These are phyloP conservation scores for Euspilapteryx auroguttella DNA, from an alignment of 2,888 invertebrate species.

Conservation along the genomic window DNA sequence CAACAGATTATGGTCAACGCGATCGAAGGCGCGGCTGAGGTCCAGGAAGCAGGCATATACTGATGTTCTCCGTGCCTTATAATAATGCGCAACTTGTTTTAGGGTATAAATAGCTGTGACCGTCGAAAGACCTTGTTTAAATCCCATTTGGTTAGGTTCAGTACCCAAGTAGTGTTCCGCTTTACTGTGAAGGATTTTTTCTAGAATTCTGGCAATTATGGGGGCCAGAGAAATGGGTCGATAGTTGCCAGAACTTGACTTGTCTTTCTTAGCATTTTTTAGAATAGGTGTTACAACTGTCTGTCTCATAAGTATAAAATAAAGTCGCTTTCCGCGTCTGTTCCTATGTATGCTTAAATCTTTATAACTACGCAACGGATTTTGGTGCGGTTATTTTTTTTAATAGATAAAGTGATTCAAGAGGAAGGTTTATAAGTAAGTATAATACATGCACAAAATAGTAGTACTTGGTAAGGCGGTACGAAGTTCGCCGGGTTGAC, in stretches of 20 bases:
- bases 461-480: too few species aligned
- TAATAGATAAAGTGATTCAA: too few species aligned
- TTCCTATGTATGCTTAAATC: too few species aligned
- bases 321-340: too few species aligned
- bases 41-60: conserved; percentile 1
- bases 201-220: not conserved
- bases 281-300: not conserved
- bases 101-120: not conserved
- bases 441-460: too few species aligned
- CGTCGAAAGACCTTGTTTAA: not conserved
- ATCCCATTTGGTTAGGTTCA: not conserved
- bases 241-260: not conserved
- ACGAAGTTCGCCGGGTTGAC: too few species aligned
- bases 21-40: not conserved
- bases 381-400: too few species aligned
- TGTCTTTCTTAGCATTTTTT: not conserved
- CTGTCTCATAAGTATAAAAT: too few species aligned
- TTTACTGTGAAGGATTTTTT: not conserved
- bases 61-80: not conserved
- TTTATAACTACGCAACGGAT: too few species aligned
- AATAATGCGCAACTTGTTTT: not conserved
- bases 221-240: too few species aligned
- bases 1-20: not conserved
- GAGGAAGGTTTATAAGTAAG: too few species aligned
- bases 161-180: not conserved